These are phyloP conservation scores for Eupithecia vulgata DNA, from an alignment of 2,888 invertebrate genomes.

Conservation along the genomic window DNA sequence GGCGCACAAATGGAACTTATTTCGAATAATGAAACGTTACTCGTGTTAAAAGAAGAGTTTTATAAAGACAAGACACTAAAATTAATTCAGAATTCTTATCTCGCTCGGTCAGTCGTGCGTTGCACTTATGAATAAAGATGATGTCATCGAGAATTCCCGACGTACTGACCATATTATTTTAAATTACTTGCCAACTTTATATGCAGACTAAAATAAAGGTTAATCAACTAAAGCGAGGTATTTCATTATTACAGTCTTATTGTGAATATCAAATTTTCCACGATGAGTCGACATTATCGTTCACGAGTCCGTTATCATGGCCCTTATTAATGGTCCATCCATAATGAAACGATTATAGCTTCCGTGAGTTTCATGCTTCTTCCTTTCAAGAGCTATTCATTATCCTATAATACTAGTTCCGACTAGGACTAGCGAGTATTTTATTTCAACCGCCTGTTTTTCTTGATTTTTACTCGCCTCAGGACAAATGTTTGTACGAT, in stretches of 20 bases:
- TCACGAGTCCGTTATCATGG: not conserved
- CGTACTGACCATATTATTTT: slow-evolving; percentile 24
- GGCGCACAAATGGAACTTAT: not conserved
- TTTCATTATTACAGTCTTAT: not conserved
- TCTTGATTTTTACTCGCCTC: no score
- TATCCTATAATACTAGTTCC: not conserved
- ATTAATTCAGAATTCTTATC: slow-evolving; percentile 25
- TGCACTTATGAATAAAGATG: slow-evolving; percentile 44
- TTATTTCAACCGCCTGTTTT: not conserved
- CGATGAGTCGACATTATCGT: not conserved
- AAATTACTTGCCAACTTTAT: slow-evolving; percentile 14
- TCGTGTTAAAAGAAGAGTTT: not conserved
- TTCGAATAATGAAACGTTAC: not conserved
- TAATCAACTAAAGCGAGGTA: not conserved
- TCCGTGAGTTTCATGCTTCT: not conserved
- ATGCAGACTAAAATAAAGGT: not conserved
- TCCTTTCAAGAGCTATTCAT: not conserved
- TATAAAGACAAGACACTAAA: slow-evolving; percentile 14
- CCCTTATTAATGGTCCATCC: not conserved
- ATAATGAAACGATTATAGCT: not conserved
- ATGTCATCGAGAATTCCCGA: slow-evolving; percentile 45
- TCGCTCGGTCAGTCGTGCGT: slow-evolving; percentile 28
- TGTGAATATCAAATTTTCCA: not conserved
- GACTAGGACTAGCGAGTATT: not conserved
- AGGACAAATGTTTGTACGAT: no score